phyloP scores from a whole-genome alignment of 1,140 invertebrate genomes.

The Dinoponera quadriceps region DNA sequence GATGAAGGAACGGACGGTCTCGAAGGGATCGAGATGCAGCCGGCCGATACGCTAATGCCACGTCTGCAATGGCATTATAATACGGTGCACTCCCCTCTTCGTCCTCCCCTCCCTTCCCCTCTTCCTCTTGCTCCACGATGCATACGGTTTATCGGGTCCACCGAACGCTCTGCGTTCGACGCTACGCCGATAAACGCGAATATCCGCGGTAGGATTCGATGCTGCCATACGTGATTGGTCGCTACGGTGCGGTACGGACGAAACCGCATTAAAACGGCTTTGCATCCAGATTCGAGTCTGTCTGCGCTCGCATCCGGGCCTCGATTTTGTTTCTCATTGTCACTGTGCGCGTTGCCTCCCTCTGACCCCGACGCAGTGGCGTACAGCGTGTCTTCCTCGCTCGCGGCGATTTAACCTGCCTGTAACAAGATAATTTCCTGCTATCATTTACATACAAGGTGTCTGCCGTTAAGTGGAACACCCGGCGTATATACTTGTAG shows the following conservation, averaged over 20 bases:
- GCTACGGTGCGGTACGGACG: not conserved
- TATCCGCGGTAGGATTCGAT: conserved; percentile 41
- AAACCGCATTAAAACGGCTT: conserved; percentile 69
- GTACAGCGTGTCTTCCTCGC: not conserved
- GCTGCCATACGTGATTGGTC: conserved; percentile 60
- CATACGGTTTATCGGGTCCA: conserved; percentile 45
- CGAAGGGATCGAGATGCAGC: conserved; percentile 70
- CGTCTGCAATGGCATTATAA: conserved; percentile 76
- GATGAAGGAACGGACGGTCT: conserved; percentile 69
- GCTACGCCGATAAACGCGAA: conserved; percentile 57
- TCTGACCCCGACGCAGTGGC: not conserved
- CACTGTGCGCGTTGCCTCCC: conserved; percentile 3
- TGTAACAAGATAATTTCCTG: not conserved
- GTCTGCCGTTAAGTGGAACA: no score
- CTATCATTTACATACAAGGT: no score
- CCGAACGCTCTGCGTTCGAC: conserved; percentile 21
- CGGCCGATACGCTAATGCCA: conserved; percentile 75
- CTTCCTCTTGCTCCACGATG: not conserved
- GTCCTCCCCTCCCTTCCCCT: no score
- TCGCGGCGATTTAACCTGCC: not conserved
- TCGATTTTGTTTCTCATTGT: conserved; percentile 65
- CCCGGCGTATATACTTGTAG: no score
- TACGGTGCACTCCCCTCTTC: conserved; percentile 63
- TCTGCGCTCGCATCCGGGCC: conserved; percentile 49
- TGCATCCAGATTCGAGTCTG: conserved; percentile 59